These are phyloP conservation scores for Myoxocephalus aenaeus DNA, from an alignment of 2,797 vertebrate species.

Conservation along the genomic window DNA sequence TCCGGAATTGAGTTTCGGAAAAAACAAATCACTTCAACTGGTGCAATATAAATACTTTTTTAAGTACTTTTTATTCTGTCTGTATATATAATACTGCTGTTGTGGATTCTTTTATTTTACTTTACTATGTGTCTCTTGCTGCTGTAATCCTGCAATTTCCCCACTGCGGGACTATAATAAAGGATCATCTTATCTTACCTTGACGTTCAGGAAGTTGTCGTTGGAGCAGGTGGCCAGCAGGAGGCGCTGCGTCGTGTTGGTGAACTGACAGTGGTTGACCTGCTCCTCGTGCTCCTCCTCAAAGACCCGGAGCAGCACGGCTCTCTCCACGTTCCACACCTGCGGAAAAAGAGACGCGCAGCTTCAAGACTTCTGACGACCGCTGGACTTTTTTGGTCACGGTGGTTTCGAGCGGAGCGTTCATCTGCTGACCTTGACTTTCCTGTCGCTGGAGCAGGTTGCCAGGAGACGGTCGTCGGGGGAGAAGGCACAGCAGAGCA, in stretches of 20 bases:
- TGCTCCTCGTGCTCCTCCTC: constrained; percentile 92
- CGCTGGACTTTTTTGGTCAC: no score
- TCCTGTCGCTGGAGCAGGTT: constrained; percentile 94
- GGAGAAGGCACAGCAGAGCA: constrained; percentile 94
- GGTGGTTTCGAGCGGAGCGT: no score
- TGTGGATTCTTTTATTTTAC: no score
- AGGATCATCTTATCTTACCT: constrained; percentile 57
- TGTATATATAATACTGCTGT: no score
- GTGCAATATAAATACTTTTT: no score
- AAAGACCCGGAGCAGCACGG: constrained; percentile 81
- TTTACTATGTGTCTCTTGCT: no score
- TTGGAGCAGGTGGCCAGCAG: constrained; percentile 94
- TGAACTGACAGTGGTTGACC: constrained; percentile 95
- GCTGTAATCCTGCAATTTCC: no score
- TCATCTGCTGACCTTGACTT: constrained; percentile 87
- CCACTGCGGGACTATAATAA: no score
- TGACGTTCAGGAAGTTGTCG: constrained; percentile 88
- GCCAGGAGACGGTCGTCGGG: constrained; percentile 90
- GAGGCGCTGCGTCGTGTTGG: constrained; percentile 80
- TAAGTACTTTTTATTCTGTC: no score
- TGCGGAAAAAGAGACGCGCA: constrained; percentile 48
- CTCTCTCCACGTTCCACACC: constrained; percentile 91
- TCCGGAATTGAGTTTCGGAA: no score
- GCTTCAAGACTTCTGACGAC: background rate
- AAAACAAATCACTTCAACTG: no score